These are phyloP conservation scores for Menura novaehollandiae DNA, from an alignment of 2,113 vertebrate genomes.

Conservation along the genomic window DNA sequence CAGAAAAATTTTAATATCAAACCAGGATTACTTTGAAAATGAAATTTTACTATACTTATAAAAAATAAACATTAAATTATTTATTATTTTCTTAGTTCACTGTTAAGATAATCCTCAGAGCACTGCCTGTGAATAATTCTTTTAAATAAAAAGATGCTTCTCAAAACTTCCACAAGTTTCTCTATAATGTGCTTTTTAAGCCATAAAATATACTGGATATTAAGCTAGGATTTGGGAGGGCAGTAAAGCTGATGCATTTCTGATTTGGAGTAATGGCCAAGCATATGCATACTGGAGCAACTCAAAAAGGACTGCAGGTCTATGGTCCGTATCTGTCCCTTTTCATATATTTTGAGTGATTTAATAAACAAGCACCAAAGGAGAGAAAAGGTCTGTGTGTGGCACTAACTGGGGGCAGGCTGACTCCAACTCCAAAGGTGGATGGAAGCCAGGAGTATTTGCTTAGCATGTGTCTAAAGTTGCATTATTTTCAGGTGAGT, in stretches of 20 bases:
- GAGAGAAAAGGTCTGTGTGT: background rate
- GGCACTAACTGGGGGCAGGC: fast-evolving
- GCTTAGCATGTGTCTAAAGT: background rate
- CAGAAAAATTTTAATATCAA: background rate
- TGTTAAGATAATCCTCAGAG: background rate
- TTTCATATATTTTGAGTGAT: background rate
- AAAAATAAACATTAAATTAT: background rate
- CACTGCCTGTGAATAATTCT: background rate
- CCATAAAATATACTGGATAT: background rate
- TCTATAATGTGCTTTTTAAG: background rate
- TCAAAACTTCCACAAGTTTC: background rate
- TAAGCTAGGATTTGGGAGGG: background rate
- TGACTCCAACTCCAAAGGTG: background rate
- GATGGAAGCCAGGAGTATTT: background rate
- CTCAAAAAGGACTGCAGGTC: background rate
- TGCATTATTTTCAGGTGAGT: background rate
- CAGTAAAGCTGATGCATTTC: background rate
- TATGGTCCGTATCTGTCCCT: background rate
- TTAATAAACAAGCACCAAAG: background rate
- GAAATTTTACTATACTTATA: background rate
- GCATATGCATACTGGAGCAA: background rate
- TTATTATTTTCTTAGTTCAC: background rate
- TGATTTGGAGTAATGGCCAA: background rate
- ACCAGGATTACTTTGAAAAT: background rate
- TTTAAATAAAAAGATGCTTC: background rate